phyloP scores from a whole-genome alignment of 1,140 invertebrate species.

The Chionoecetes opilio region DNA sequence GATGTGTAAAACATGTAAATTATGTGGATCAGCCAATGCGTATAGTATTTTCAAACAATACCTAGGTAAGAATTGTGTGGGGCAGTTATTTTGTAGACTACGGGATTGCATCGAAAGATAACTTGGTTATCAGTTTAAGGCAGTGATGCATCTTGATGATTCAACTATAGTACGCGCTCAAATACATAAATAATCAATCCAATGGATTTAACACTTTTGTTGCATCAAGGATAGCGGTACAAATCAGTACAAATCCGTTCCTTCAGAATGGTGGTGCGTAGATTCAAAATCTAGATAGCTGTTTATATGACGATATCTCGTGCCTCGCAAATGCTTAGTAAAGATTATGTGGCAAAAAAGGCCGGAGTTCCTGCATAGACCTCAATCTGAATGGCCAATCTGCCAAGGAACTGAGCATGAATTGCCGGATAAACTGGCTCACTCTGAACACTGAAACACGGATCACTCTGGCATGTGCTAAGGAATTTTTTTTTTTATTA shows the following conservation, averaged over 20 bases:
- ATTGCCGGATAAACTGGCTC: no score
- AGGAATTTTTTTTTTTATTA: no score
- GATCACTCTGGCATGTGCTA: no score
- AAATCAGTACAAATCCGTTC: background rate
- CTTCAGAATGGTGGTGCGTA: no score
- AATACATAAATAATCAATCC: constrained; percentile 57
- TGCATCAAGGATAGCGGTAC: background rate
- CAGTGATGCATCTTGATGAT: constrained; percentile 7
- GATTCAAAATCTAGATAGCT: background rate
- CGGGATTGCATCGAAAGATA: no score
- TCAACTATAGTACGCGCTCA: constrained; percentile 16
- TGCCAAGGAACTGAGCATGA: no score
- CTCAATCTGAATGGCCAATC: no score
- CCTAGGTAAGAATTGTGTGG: constrained; percentile 42
- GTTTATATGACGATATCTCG: constrained; percentile 16
- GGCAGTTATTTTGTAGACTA: constrained; percentile 23
- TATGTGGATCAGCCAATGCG: constrained; percentile 22
- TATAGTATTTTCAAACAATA: constrained; percentile 21
- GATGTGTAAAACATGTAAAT: constrained; percentile 48
- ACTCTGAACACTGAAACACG: no score
- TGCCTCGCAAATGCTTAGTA: no score
- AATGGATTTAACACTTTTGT: constrained; percentile 54
- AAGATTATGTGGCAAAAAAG: no score
- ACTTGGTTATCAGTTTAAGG: constrained; percentile 34
- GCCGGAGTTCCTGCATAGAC: no score